phyloP scores from a whole-genome alignment of 1,140 invertebrate genomes.

The Scaptomyza montana region DNA sequence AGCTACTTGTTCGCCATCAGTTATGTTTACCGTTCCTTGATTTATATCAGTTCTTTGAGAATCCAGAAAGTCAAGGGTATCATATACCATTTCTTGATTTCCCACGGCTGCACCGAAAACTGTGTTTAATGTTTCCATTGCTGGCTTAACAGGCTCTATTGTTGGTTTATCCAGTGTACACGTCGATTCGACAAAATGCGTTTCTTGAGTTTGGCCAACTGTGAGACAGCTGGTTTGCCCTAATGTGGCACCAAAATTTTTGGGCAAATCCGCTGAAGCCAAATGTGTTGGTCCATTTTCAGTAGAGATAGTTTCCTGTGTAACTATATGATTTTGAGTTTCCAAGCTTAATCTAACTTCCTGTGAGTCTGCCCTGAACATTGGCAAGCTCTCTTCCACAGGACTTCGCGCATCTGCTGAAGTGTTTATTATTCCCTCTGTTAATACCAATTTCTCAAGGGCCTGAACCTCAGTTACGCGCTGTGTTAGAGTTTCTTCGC shows the following conservation, averaged over 20 bases:
- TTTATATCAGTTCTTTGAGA: not conserved
- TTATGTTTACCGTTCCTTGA: constrained; percentile 44
- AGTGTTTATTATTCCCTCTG: constrained; percentile 48
- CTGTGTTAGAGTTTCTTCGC: not conserved
- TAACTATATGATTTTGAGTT: constrained; percentile 41
- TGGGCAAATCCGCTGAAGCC: not conserved
- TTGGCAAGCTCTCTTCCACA: constrained; percentile 46
- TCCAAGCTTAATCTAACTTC: constrained; percentile 44
- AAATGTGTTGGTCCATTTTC: constrained; percentile 35
- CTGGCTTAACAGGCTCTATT: constrained; percentile 38
- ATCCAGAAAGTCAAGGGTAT: constrained; percentile 27
- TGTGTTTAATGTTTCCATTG: constrained; percentile 35
- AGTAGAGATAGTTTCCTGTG: constrained; percentile 37
- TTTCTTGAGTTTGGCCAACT: constrained; percentile 55
- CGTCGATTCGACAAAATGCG: constrained; percentile 43
- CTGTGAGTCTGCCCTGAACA: constrained; percentile 29
- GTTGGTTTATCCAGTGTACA: constrained; percentile 23
- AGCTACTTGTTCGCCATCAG: constrained; percentile 80
- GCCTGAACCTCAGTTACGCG: constrained; percentile 29
- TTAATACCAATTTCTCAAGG: constrained; percentile 37
- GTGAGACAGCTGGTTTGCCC: constrained; percentile 39
- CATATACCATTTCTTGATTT: constrained; percentile 43
- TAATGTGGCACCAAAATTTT: constrained; percentile 26
- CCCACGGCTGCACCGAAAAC: constrained; percentile 39
- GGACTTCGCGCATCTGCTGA: constrained; percentile 68